phyloP scores from a whole-genome alignment of 35 echinoderm and acorn worm genomes.

The Heliocidaris tuberculata region DNA sequence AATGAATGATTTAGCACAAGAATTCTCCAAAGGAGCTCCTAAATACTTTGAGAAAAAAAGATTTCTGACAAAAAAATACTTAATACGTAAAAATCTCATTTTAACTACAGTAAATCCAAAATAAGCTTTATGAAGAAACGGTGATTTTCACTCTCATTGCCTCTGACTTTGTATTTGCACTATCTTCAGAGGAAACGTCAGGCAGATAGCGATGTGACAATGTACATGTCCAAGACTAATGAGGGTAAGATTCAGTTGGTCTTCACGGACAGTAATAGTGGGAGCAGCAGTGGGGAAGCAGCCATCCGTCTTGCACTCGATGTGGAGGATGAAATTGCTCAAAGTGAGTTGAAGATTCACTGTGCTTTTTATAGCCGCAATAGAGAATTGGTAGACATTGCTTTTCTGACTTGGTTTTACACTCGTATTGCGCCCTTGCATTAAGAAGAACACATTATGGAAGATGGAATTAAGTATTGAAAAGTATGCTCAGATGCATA shows the following conservation, averaged over 20 bases:
- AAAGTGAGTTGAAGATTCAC: background rate
- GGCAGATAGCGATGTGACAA: constrained; percentile 31
- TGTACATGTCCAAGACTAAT: constrained; percentile 79
- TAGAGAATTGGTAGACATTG: too few species aligned
- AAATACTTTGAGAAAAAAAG: background rate
- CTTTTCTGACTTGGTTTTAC: too few species aligned
- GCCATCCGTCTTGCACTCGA: constrained; percentile 57
- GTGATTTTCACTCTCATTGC: background rate
- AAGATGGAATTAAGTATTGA: too few species aligned
- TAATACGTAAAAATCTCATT: background rate
- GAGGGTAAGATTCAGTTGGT: constrained; percentile 69
- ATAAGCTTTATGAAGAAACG: too few species aligned
- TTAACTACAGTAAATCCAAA: background rate
- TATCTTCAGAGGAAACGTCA: constrained; percentile 49
- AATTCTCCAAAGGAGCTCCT: background rate
- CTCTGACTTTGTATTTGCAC: background rate
- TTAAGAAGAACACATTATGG: too few species aligned
- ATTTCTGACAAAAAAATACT: background rate
- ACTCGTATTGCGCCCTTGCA: too few species aligned
- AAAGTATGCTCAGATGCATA: too few species aligned
- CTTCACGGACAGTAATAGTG: constrained; percentile 63
- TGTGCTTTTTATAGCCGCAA: background rate
- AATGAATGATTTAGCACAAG: background rate
- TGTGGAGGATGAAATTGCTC: constrained; percentile 57
- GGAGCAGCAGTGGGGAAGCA: constrained; percentile 64